phyloP scores from a whole-genome alignment of 2,797 vertebrate species.

The Odontamblyopus lacepedii region DNA sequence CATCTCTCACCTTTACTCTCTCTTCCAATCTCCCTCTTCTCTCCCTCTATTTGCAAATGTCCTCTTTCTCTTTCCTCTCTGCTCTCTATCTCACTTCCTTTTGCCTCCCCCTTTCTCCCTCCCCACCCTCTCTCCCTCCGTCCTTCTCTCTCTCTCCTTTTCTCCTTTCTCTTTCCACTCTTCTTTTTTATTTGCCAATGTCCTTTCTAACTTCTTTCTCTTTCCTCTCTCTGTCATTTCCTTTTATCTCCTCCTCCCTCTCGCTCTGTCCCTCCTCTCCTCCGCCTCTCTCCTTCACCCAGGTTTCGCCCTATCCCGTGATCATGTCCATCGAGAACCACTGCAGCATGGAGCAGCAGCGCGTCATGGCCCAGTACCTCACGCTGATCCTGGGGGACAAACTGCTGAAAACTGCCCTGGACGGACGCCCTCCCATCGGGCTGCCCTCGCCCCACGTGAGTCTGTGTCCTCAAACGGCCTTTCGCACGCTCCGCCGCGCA shows the following conservation, averaged over 20 bases:
- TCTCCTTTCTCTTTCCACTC: background rate
- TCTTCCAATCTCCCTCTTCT: no score
- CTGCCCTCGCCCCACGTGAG: slow-evolving; percentile 91
- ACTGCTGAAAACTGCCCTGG: slow-evolving; percentile 80
- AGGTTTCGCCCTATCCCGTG: slow-evolving; percentile 89
- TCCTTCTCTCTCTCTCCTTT: slow-evolving; percentile 65
- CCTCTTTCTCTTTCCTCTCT: background rate
- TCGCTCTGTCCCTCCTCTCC: background rate
- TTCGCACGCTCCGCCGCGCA: no score
- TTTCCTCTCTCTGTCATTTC: background rate
- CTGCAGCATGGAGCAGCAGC: slow-evolving; percentile 89
- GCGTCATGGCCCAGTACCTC: slow-evolving; percentile 85
- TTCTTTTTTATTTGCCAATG: background rate
- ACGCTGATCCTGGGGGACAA: slow-evolving; percentile 86
- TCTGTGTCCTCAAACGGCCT: background rate
- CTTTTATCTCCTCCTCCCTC: background rate
- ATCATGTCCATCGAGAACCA: slow-evolving; percentile 95
- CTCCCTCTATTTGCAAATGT: no score
- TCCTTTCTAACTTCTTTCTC: background rate
- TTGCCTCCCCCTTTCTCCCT: no score
- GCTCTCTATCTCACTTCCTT: no score
- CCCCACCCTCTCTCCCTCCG: slow-evolving; percentile 60
- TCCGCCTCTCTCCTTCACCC: slow-evolving; percentile 1
- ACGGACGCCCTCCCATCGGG: slow-evolving; percentile 68
- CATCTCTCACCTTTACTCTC: no score